Conservation (phyloP, 2,888 invertebrate genomes). For the Netelia fuscicornis region DNA sequence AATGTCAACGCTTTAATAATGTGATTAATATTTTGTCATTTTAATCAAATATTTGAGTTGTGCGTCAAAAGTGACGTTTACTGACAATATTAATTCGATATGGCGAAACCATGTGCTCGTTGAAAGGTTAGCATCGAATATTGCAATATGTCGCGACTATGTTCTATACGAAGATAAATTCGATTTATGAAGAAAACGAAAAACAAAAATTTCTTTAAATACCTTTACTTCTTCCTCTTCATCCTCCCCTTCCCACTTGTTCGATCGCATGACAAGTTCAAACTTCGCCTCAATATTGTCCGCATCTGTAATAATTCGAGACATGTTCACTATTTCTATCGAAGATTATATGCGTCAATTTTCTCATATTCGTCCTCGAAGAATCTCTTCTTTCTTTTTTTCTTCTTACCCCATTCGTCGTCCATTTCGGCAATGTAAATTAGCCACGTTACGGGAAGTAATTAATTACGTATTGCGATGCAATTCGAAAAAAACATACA, state of each 20-base stretch:
- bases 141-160: background rate
- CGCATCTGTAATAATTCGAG: conserved; percentile 88
- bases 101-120: conserved; percentile 75
- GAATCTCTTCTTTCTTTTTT: conserved; percentile 37
- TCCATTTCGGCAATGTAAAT: conserved; percentile 85
- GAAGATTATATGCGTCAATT: conserved; percentile 3
- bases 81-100: conserved; percentile 26
- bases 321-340: background rate
- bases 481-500: background rate
- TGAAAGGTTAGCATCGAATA: conserved; percentile 73
- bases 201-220: conserved; percentile 69
- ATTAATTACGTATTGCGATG: background rate
- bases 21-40: background rate
- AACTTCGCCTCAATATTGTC: conserved; percentile 90
- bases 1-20: background rate
- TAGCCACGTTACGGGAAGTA: background rate
- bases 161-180: background rate
- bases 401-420: conserved; percentile 89
- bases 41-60: background rate
- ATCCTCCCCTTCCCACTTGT: conserved; percentile 96
- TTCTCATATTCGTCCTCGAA: background rate
- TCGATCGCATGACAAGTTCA: conserved; percentile 87
- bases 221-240: conserved; percentile 95
- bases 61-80: background rate
- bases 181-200: background rate